These are phyloP conservation scores for Lucifuga dentata DNA, from an alignment of 2,113 vertebrate genomes.

Conservation along the genomic window DNA sequence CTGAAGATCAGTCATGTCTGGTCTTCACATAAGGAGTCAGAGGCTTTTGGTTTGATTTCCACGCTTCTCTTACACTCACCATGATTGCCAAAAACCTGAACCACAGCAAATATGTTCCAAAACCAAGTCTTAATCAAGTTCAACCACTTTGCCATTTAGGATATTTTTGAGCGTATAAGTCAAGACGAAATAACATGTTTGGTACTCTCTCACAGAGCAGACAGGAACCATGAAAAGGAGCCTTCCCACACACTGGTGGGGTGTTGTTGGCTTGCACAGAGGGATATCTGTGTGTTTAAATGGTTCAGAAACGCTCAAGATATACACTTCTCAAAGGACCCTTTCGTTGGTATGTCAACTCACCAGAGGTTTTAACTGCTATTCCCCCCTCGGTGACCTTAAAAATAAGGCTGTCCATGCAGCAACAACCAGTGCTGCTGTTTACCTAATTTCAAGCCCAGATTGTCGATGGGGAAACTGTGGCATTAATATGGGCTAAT, in stretches of 20 bases:
- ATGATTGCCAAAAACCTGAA: constrained; percentile 25
- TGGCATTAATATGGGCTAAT: too few species aligned
- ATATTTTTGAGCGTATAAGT: constrained; percentile 27
- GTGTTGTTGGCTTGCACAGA: constrained; percentile 22
- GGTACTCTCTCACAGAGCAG: constrained; percentile 17
- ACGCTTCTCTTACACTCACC: constrained; percentile 20
- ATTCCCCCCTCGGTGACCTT: too few species aligned
- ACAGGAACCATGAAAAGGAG: constrained; percentile 33
- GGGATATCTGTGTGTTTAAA: constrained; percentile 23
- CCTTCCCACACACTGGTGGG: constrained; percentile 38
- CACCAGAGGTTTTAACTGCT: neutral
- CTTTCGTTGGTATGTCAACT: constrained; percentile 4
- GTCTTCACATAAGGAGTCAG: constrained; percentile 8
- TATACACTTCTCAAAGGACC: constrained; percentile 16
- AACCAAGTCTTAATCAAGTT: constrained; percentile 44
- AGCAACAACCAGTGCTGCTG: neutral
- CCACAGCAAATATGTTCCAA: constrained; percentile 20
- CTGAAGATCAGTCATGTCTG: constrained; percentile 30
- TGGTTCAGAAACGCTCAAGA: constrained; percentile 6
- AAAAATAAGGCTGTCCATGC: too few species aligned
- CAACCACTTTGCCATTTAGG: constrained; percentile 27
- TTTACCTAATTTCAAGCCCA: neutral
- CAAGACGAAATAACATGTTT: constrained; percentile 43
- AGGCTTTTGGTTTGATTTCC: constrained; percentile 11
- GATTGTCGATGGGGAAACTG: too few species aligned